Evolutionary conservation across 2,797 vertebrate species (phyloP).

Genomic region (Rhinella marina): DNA sequence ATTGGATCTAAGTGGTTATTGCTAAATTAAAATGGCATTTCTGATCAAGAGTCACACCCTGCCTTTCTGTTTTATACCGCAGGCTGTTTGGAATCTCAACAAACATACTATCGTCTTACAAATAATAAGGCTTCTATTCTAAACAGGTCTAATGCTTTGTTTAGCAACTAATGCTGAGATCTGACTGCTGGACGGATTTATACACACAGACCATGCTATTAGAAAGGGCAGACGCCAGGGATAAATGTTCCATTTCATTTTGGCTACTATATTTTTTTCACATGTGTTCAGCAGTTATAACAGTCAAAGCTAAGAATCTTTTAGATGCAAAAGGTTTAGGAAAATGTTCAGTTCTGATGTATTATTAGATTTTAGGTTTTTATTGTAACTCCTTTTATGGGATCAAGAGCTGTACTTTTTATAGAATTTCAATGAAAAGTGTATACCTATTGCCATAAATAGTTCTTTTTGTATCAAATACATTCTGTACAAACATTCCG

Average conservation of each 20-base stretch:
- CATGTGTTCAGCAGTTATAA: slow-evolving; percentile 11
- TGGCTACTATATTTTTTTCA: slow-evolving; percentile 31
- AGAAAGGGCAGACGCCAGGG: slow-evolving; percentile 6
- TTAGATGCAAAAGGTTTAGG: not conserved
- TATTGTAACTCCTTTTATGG: slow-evolving; percentile 43
- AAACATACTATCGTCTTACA: slow-evolving; percentile 43
- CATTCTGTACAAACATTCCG: slow-evolving; percentile 15
- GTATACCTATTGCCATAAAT: slow-evolving; percentile 37
- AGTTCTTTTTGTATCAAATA: slow-evolving; percentile 28
- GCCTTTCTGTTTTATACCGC: slow-evolving; percentile 49
- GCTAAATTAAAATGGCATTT: slow-evolving; percentile 33
- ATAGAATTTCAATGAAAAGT: slow-evolving; percentile 38
- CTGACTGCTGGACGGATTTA: not conserved
- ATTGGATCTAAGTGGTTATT: slow-evolving; percentile 27
- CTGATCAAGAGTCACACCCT: slow-evolving; percentile 33
- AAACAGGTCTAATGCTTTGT: slow-evolving; percentile 29
- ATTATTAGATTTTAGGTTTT: slow-evolving; percentile 44
- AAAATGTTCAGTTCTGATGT: not conserved
- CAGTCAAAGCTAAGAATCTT: not conserved
- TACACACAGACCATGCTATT: not conserved
- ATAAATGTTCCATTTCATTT: slow-evolving; percentile 22
- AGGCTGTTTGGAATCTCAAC: slow-evolving; percentile 19
- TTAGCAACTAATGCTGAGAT: slow-evolving; percentile 26
- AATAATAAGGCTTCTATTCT: slow-evolving; percentile 38
- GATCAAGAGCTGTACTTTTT: slow-evolving; percentile 28